phyloP scores from a whole-genome alignment of 2,888 invertebrate species.

The Drosophila mettleri region DNA sequence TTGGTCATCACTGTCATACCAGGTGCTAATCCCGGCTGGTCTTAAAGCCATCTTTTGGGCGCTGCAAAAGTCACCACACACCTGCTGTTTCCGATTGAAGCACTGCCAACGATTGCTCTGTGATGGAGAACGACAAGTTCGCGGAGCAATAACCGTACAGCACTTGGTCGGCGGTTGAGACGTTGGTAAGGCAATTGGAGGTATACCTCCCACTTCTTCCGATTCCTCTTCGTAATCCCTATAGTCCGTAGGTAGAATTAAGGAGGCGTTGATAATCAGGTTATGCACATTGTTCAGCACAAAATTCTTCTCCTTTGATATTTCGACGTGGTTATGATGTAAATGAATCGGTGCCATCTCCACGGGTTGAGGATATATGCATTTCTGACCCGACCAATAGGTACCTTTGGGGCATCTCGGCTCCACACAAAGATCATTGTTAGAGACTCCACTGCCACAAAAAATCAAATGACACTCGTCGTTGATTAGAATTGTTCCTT shows the following conservation, averaged over 20 bases:
- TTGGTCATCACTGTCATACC: constrained; percentile 30
- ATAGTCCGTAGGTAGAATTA: constrained; percentile 28
- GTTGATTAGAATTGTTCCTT: constrained; percentile 60
- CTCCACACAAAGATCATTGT: constrained; percentile 57
- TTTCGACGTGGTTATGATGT: constrained; percentile 45
- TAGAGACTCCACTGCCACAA: constrained; percentile 62
- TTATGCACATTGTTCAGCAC: constrained; percentile 67
- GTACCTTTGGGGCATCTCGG: constrained; percentile 70
- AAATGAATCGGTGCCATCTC: constrained; percentile 51
- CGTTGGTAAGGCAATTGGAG: constrained; percentile 1
- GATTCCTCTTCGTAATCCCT: constrained; percentile 26
- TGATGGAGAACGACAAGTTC: constrained; percentile 57
- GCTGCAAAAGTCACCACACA: constrained; percentile 75
- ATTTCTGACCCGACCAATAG: constrained; percentile 68
- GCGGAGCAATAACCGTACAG: constrained; percentile 75
- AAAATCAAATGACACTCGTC: constrained; percentile 68
- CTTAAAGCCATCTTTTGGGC: constrained; percentile 67
- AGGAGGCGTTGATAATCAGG: constrained; percentile 58
- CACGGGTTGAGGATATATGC: constrained; percentile 50
- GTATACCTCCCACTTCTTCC: constrained; percentile 25
- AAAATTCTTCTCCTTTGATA: constrained; percentile 42
- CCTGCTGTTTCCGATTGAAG: constrained; percentile 60
- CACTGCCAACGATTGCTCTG: constrained; percentile 66
- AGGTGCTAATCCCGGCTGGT: constrained; percentile 43
- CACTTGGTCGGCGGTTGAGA: constrained; percentile 43